Conservation (phyloP, 2,888 invertebrate genomes). For the Pristionchus fissidentatus region DNA sequence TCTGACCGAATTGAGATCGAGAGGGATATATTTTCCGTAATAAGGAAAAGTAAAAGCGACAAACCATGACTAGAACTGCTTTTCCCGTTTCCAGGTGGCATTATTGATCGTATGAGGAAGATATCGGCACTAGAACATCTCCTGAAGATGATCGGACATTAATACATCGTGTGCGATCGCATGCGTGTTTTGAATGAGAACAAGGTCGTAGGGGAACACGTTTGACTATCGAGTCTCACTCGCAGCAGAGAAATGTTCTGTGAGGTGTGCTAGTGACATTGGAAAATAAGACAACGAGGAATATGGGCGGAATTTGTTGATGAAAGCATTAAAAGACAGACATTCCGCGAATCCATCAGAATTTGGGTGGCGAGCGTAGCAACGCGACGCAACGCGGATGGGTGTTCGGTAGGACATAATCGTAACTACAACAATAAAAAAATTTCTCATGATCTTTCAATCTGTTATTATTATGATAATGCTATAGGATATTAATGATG, state of each 20-base stretch:
- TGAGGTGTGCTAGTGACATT: background rate
- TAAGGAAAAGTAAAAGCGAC: background rate
- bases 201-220: too few species aligned
- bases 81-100: constrained; percentile 13
- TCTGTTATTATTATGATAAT: too few species aligned
- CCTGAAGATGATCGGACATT: constrained; percentile 1
- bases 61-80: background rate
- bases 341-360: background rate
- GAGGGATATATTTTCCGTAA: too few species aligned
- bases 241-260: background rate
- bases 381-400: too few species aligned
- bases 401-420: too few species aligned
- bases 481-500: too few species aligned
- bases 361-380: constrained; percentile 14
- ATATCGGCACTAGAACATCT: constrained; percentile 23
- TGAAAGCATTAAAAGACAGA: background rate
- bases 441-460: background rate
- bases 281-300: background rate
- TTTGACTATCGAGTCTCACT: background rate
- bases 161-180: constrained; percentile 9
- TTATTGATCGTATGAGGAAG: background rate
- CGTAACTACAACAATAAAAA: too few species aligned
- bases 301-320: background rate
- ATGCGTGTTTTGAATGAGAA: background rate
- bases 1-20: background rate